Evolutionary conservation across 2,113 vertebrate species (phyloP).

Genomic region (Chelonoidis abingdonii): DNA sequence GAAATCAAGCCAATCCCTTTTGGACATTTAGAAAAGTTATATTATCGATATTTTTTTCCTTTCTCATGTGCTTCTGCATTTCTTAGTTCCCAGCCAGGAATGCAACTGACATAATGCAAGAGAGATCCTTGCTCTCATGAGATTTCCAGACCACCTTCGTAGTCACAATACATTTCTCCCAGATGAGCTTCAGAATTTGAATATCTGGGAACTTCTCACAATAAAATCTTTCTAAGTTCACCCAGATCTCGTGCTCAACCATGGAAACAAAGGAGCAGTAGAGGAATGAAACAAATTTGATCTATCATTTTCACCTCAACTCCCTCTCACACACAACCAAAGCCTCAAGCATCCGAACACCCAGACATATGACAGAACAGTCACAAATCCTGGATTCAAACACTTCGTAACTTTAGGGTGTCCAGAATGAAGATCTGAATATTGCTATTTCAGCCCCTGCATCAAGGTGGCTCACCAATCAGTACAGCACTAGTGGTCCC

Average conservation of each 20-base stretch:
- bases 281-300: not conserved
- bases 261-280: not conserved
- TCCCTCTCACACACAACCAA: not conserved
- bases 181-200: not conserved
- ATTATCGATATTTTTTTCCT: not conserved
- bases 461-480: not conserved
- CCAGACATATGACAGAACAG: not conserved
- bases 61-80: not conserved
- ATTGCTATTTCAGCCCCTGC: not conserved
- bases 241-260: not conserved
- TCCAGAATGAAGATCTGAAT: not conserved
- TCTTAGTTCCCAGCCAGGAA: not conserved
- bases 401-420: not conserved
- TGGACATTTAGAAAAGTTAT: not conserved
- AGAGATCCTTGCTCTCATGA: not conserved
- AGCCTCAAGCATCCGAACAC: not conserved
- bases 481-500: not conserved
- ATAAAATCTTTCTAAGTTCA: not conserved
- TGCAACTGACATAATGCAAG: not conserved
- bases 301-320: not conserved
- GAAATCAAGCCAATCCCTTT: slow-evolving; percentile 4
- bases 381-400: not conserved
- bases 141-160: not conserved
- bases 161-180: not conserved
- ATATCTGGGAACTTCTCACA: not conserved